These are phyloP conservation scores for Nephrotoma appendiculata DNA, from an alignment of 2,888 invertebrate genomes.

Conservation along the genomic window DNA sequence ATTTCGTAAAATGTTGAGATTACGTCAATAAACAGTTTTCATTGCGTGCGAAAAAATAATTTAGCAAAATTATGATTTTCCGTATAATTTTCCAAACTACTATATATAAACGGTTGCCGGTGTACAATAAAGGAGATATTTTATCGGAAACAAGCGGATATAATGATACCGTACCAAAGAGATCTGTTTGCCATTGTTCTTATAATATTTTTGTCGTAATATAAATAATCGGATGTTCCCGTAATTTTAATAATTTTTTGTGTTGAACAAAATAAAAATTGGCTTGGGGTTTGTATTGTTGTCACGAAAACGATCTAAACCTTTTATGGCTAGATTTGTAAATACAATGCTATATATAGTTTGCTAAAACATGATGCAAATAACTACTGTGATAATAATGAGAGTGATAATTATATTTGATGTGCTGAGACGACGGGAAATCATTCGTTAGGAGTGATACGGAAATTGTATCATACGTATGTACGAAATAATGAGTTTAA, in stretches of 20 bases:
- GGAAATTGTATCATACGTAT: no score
- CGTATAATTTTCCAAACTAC: neutral
- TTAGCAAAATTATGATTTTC: neutral
- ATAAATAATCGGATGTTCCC: neutral
- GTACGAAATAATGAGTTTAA: no score
- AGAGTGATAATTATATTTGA: neutral
- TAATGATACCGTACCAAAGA: neutral
- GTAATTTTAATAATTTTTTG: neutral
- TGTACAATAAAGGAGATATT: neutral
- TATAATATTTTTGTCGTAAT: neutral
- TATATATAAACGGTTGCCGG: neutral
- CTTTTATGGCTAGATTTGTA: neutral
- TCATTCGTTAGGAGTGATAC: no score
- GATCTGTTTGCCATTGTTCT: neutral
- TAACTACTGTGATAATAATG: neutral
- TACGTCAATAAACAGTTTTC: neutral
- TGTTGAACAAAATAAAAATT: neutral
- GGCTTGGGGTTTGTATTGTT: neutral
- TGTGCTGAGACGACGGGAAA: neutral
- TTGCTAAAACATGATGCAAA: neutral
- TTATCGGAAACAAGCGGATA: neutral
- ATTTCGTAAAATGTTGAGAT: neutral
- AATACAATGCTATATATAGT: neutral
- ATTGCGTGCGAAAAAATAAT: neutral
- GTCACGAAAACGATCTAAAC: neutral